Base-by-base conservation (phyloP, 2,888 invertebrate species). In the Pycnomerus fuliginosus region DNA sequence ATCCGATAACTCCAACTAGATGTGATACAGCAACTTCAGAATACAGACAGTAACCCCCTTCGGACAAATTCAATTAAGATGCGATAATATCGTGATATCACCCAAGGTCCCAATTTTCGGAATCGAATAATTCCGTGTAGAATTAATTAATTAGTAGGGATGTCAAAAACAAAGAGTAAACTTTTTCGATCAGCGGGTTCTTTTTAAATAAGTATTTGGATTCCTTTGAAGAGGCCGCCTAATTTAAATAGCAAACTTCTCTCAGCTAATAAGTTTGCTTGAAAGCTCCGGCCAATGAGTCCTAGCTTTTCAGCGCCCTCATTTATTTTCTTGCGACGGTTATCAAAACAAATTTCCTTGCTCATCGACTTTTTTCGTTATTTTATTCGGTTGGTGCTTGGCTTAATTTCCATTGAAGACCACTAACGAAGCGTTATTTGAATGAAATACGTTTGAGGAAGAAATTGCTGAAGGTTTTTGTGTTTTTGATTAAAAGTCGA, bases 231-330 rank as follows among this genome's bases (percentile, higher is more conserved):
- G 38, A 15, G 31, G 31, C 33, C 31, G 39, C 32, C 29, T 52
- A 45, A 52, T 50, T 50, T 50, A 47, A 52, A 52, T 47, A 50
- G 45, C 52, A 52, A 52, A 52, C 52, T 46, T 49, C 41, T 36
- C 44, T 33, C 48, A 23, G 50, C 32, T 52, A 52, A 48, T 50
- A 52, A 52, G 50, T 48, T 44, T 38, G 40, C 41, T 49, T 44
- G 47, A 50, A 44, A 47, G 47, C 45, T 39, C 28, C 27, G 30
- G 32, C 44, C 36, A 50, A 52, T 44, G 44, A 45, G 44, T 41
- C 37, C 38, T 37, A 34, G 36, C 46, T 20, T 37, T 42, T 41
- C 43, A 44, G 44, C 47, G 42, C 37, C 44, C 44, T 45, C 49
- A 52, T 52, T 50, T 52, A 32, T 45, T 46, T 52, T 44, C 36